A percentile compares a stretch with the other conserved stretches of the same genome.
phyloP scores from a whole-genome alignment of 1,140 invertebrate species.

The Tetramorium parvispinum region DNA sequence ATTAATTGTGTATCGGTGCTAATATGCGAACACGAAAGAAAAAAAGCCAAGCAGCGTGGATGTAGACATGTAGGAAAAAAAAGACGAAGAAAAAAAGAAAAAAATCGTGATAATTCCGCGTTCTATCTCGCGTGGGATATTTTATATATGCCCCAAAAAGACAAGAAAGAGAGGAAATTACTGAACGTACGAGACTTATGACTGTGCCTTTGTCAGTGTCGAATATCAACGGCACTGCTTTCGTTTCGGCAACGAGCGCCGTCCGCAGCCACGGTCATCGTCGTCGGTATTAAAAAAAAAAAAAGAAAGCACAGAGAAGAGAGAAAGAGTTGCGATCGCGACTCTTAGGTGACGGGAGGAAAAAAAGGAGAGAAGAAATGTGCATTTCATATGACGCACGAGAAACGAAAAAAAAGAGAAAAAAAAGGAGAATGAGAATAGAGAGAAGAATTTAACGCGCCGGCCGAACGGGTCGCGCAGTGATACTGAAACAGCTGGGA shows the following conservation, averaged over 20 bases:
- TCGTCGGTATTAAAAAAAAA: slow-evolving; percentile 67
- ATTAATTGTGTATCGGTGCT: slow-evolving; percentile 78
- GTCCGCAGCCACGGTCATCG: slow-evolving; percentile 76
- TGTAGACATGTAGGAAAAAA: slow-evolving; percentile 61
- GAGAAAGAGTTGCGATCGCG: slow-evolving; percentile 52
- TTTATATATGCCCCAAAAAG: slow-evolving; percentile 65
- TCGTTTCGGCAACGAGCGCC: slow-evolving; percentile 71
- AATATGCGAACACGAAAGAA: slow-evolving; percentile 78
- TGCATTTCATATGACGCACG: slow-evolving; percentile 33
- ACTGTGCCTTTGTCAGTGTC: slow-evolving; percentile 84
- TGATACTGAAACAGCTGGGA: slow-evolving; percentile 59
- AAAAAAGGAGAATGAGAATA: slow-evolving; percentile 26
- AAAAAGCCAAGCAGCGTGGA: slow-evolving; percentile 58
- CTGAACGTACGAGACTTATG: slow-evolving; percentile 80
- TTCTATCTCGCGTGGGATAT: slow-evolving; percentile 54
- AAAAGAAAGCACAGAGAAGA: slow-evolving; percentile 21
- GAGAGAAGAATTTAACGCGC: slow-evolving; percentile 39
- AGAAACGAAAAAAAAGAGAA: slow-evolving; percentile 28
- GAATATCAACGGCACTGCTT: slow-evolving; percentile 73
- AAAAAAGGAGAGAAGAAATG: slow-evolving; percentile 15
- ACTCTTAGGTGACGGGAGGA: slow-evolving; percentile 67
- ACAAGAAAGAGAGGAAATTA: slow-evolving; percentile 66
- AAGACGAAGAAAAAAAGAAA: slow-evolving; percentile 51
- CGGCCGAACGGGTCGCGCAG: slow-evolving; percentile 47
- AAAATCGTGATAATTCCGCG: slow-evolving; percentile 74